Conservation (phyloP, 2,113 vertebrate genomes). For the Mobula hypostoma region DNA sequence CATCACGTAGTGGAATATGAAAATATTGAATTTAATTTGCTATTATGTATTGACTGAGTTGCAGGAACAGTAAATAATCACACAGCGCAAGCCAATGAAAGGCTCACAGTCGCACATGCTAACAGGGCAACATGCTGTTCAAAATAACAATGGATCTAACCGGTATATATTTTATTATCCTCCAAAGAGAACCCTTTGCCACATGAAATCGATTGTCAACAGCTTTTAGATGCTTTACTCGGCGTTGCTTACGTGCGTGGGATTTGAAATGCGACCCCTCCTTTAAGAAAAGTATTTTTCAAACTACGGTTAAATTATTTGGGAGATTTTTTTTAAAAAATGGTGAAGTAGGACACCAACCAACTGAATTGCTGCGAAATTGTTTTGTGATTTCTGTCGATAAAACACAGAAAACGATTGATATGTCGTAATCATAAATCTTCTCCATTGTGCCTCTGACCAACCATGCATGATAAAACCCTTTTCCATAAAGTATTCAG, state of each 20-base stretch:
- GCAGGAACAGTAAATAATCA: background rate
- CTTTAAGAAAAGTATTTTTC: too few relatives aligned
- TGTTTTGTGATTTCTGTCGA: slow-evolving; percentile 51
- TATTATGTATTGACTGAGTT: background rate
- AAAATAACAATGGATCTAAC: background rate
- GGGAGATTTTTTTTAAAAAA: background rate
- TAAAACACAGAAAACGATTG: slow-evolving; percentile 57
- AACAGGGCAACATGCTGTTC: background rate
- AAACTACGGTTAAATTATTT: background rate
- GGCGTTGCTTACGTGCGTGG: background rate
- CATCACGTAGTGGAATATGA: slow-evolving; percentile 25
- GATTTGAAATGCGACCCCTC: background rate
- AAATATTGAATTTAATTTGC: slow-evolving; percentile 34
- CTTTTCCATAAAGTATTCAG: slow-evolving; percentile 78
- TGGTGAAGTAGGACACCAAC: background rate
- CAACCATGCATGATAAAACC: slow-evolving; percentile 73
- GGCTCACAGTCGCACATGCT: slow-evolving; percentile 3
- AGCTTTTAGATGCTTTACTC: too few relatives aligned
- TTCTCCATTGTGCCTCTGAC: slow-evolving; percentile 64
- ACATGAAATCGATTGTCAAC: background rate
- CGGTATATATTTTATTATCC: background rate
- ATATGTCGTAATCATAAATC: slow-evolving; percentile 67
- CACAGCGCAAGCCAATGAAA: background rate
- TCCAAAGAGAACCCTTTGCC: background rate
- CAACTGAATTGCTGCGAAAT: slow-evolving; percentile 41